Base-by-base conservation (phyloP, 2,797 vertebrate species). In the Monodelphis domestica region DNA sequence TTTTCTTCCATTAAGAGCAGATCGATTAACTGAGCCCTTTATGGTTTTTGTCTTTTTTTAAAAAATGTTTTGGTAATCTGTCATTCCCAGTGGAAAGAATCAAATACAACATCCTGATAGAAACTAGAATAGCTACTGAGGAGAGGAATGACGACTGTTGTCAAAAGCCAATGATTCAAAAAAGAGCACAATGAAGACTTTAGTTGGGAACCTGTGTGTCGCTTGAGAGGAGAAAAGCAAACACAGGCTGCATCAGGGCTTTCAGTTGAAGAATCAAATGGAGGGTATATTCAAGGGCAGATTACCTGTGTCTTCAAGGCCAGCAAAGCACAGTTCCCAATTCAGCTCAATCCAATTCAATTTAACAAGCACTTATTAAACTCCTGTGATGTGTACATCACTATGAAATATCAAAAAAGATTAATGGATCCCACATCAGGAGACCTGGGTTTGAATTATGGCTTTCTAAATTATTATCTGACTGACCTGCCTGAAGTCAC, bases 1-100 rank as follows among this genome's bases (percentile, higher is more conserved):
- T 87, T 94, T 59, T 78, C 30, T 93, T 92, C 57, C 91, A 17
- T 89, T 87, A 92, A 94, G 45, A 93, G 90, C 10, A 78, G 50
- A 57, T 59, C 54, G 5, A 87, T 0, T 84, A 56, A 30, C 29
- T 89, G 52, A 89, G 50, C 3, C 38, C 51, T 89, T 26, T 53
- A 5, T 88, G 38, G 38, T 87, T 91, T 87, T 53, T 87, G 5
- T 53, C 11, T 53, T 53, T 53, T 53, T 53, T 53, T 53, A 53
- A 87, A 57, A 21, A 50, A 45, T 50, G 33, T 87, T 70, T 93
- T 88, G 55, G 84, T 92, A 84, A 84, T 92, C 33, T 10, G 4
- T 91, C 50, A 94, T 92, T 88, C 30, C 88, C 84, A 10, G 17
- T 70, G 51, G 38, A 33, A 93, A 93, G 88, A 90, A 26, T 90